Evolutionary conservation across 2,113 vertebrate genomes (phyloP).

Genomic region (Piprites chloris): DNA sequence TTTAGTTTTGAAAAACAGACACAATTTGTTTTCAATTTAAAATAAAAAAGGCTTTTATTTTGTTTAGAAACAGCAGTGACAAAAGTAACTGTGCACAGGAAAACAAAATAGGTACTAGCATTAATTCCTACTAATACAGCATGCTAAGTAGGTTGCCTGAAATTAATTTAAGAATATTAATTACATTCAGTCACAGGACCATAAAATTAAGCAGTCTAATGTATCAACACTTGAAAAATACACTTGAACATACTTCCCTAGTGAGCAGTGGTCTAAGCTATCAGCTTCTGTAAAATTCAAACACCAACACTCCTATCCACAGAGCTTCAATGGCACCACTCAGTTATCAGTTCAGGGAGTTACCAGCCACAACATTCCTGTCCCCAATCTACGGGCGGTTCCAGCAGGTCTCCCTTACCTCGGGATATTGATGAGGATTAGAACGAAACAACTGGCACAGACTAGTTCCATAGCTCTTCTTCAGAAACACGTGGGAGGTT

Average conservation of each 20-base stretch:
- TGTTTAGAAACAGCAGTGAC: not conserved
- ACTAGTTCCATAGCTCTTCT: not conserved
- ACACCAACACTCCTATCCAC: not conserved
- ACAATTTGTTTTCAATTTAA: not conserved
- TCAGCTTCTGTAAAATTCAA: not conserved
- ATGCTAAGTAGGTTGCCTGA: slow-evolving; percentile 1
- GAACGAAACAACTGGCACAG: not conserved
- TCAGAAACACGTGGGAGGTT: not conserved
- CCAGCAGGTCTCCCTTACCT: not conserved
- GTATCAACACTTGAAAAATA: slow-evolving; percentile 51
- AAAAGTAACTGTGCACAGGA: not conserved
- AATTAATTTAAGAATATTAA: slow-evolving; percentile 44
- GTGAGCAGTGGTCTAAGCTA: not conserved
- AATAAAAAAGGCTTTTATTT: not conserved
- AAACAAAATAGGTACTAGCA: not conserved
- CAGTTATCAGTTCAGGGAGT: not conserved
- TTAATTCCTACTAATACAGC: not conserved
- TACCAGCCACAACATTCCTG: not conserved
- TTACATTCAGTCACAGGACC: slow-evolving; percentile 32
- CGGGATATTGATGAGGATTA: not conserved
- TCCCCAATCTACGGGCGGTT: not conserved
- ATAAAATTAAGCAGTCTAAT: slow-evolving; percentile 32
- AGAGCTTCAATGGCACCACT: not conserved
- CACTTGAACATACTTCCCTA: slow-evolving; percentile 27
- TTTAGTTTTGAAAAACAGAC: not conserved